These are phyloP conservation scores for Tiliacea aurago DNA, from an alignment of 2,888 invertebrate genomes.

Conservation along the genomic window DNA sequence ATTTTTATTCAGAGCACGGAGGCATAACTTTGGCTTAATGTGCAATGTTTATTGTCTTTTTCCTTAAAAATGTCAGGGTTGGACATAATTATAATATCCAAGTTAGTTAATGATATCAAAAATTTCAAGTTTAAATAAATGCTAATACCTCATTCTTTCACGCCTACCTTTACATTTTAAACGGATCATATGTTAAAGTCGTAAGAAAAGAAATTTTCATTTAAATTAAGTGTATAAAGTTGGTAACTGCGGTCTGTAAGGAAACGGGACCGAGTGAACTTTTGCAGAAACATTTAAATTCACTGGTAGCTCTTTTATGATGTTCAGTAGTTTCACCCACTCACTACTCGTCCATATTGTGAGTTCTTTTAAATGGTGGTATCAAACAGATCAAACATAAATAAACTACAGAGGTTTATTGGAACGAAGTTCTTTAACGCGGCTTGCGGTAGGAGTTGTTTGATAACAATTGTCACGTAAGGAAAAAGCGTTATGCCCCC, in stretches of 20 bases:
- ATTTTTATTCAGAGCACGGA: conserved; percentile 63
- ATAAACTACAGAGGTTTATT: background rate
- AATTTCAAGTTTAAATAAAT: conserved; percentile 28
- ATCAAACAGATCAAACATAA: conserved; percentile 10
- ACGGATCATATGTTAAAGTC: conserved; percentile 63
- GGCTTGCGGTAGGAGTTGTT: too few relatives aligned
- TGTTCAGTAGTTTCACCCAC: conserved; percentile 57
- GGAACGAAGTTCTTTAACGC: too few relatives aligned
- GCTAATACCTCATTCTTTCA: conserved; percentile 26
- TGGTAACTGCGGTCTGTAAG: conserved; percentile 73
- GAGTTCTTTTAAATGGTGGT: conserved; percentile 14
- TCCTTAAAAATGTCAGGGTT: conserved; percentile 22
- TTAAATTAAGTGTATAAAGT: conserved; percentile 83
- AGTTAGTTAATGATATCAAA: conserved; percentile 17
- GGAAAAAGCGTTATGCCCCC: too few relatives aligned
- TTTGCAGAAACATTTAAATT: conserved; percentile 77
- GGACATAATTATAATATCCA: conserved; percentile 10
- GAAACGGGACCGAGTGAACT: conserved; percentile 75
- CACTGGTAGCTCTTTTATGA: conserved; percentile 70
- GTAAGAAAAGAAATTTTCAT: conserved; percentile 81
- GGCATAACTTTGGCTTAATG: conserved; percentile 52
- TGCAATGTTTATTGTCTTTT: conserved; percentile 54
- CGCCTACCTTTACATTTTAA: conserved; percentile 56
- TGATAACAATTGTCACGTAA: too few relatives aligned
- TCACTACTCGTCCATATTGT: conserved; percentile 60